phyloP scores from a whole-genome alignment of 2,888 invertebrate genomes.

The Gnatocerus cornutus region DNA sequence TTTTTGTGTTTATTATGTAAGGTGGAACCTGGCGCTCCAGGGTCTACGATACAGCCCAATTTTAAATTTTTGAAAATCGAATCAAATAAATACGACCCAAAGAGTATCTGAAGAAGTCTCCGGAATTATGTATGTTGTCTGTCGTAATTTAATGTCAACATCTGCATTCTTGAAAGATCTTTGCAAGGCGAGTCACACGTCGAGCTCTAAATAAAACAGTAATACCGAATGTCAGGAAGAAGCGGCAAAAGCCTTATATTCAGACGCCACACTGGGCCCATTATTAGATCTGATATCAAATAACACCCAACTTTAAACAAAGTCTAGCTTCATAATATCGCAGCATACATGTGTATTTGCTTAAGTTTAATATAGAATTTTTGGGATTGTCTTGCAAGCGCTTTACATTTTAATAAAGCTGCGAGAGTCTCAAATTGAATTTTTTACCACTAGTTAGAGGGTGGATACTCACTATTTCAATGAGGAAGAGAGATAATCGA shows the following conservation, averaged over 20 bases:
- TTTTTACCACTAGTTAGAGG: slow-evolving; percentile 15
- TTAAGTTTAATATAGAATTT: slow-evolving; percentile 36
- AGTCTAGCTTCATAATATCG: slow-evolving; percentile 26
- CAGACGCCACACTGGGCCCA: slow-evolving; percentile 33
- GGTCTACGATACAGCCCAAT: not conserved
- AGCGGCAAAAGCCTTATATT: slow-evolving; percentile 31
- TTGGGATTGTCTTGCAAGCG: slow-evolving; percentile 20
- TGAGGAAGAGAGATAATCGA: not conserved
- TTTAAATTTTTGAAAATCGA: slow-evolving; percentile 11
- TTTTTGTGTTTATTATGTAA: no score
- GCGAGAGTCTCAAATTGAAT: slow-evolving; percentile 20
- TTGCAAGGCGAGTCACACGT: slow-evolving; percentile 31
- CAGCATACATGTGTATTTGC: slow-evolving; percentile 35
- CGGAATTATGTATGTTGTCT: slow-evolving; percentile 4
- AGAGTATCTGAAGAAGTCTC: not conserved
- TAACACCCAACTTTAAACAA: slow-evolving; percentile 36
- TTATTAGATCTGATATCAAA: slow-evolving; percentile 40
- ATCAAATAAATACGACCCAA: not conserved
- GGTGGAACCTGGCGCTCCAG: no score
- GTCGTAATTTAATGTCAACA: slow-evolving; percentile 31
- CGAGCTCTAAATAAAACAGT: slow-evolving; percentile 33
- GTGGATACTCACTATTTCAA: not conserved
- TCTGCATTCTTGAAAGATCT: slow-evolving; percentile 34
- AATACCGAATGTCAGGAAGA: slow-evolving; percentile 32
- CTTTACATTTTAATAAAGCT: slow-evolving; percentile 31